These are phyloP conservation scores for Papilio aristodemus DNA, from an alignment of 1,140 invertebrate species.

Conservation along the genomic window DNA sequence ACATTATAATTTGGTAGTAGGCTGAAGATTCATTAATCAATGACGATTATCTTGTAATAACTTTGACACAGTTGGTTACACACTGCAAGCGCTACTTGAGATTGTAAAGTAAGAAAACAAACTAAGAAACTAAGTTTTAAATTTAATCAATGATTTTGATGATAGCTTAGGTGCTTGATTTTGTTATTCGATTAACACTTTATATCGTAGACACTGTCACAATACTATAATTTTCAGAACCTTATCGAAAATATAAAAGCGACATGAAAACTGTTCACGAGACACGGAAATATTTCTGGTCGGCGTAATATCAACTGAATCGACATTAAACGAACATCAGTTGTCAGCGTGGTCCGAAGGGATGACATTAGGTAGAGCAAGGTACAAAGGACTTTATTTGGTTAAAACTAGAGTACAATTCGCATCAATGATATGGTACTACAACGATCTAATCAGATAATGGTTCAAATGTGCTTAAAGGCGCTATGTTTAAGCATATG, in stretches of 20 bases:
- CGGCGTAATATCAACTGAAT: neutral
- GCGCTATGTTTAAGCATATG: slow-evolving; percentile 11
- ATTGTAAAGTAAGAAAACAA: too few relatives aligned
- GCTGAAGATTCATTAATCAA: too few relatives aligned
- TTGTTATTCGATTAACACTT: too few relatives aligned
- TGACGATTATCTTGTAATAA: too few relatives aligned
- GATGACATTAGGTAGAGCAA: neutral
- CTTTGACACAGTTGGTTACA: too few relatives aligned
- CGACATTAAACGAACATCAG: slow-evolving; percentile 2
- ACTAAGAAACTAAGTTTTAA: too few relatives aligned
- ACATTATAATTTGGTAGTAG: too few relatives aligned
- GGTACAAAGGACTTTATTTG: neutral
- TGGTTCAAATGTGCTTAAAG: slow-evolving; percentile 13
- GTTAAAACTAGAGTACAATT: neutral
- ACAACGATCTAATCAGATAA: slow-evolving; percentile 25
- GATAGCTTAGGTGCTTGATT: too few relatives aligned
- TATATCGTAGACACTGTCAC: too few relatives aligned
- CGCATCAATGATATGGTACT: neutral
- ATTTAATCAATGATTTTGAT: too few relatives aligned
- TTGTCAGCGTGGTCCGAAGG: neutral
- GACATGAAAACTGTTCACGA: neutral
- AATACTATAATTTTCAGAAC: too few relatives aligned
- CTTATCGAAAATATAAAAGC: neutral
- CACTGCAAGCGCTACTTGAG: too few relatives aligned
- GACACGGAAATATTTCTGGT: neutral